phyloP scores from a whole-genome alignment of 2,797 vertebrate species.

The Onychomys leucogaster region DNA sequence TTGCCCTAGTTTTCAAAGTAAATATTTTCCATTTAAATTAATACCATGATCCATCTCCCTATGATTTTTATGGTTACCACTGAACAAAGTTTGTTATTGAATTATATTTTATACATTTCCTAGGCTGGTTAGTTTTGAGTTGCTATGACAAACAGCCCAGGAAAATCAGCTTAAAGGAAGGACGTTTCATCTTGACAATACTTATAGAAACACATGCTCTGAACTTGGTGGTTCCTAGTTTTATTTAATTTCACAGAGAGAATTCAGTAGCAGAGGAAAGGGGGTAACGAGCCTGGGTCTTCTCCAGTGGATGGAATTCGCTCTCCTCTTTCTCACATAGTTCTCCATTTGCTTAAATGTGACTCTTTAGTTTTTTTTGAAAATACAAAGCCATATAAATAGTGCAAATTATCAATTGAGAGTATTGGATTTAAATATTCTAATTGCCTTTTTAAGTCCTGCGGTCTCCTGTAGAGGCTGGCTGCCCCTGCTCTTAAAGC shows the following conservation, averaged over 20 bases:
- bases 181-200: neutral
- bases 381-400: neutral
- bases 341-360: neutral
- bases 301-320: neutral
- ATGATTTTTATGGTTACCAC: neutral
- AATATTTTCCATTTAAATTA: conserved; percentile 12
- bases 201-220: neutral
- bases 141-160: neutral
- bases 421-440: neutral
- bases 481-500: too few relatives aligned
- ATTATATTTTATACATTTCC: neutral
- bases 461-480: accelerated
- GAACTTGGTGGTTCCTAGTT: conserved; percentile 33
- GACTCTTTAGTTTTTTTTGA: neutral
- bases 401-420: neutral
- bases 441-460: neutral
- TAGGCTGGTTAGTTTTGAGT: neutral
- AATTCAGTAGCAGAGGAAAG: neutral
- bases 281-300: neutral
- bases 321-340: neutral
- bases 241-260: conserved; percentile 35
- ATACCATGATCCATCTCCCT: neutral
- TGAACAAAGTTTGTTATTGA: neutral
- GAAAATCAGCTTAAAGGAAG: neutral
- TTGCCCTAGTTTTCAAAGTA: neutral